Evolutionary conservation across 2,113 vertebrate genomes (phyloP).

Genomic region (Osmerus mordax): DNA sequence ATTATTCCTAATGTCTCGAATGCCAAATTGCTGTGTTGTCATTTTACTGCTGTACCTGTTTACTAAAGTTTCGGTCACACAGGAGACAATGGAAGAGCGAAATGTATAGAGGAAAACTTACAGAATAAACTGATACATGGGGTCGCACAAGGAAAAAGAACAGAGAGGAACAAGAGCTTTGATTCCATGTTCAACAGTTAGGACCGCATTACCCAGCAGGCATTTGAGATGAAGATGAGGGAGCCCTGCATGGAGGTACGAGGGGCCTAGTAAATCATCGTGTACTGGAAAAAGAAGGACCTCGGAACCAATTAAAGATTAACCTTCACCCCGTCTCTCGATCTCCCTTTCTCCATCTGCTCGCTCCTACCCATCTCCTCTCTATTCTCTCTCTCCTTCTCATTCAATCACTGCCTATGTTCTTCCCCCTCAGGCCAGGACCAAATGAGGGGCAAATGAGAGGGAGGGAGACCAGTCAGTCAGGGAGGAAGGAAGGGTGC

Average conservation of each 20-base stretch:
- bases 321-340: conserved; percentile 29
- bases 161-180: background rate
- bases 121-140: too few relatives aligned
- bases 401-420: conserved; percentile 48
- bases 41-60: too few relatives aligned
- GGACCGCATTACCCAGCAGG: conserved; percentile 29
- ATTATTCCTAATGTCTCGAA: too few relatives aligned
- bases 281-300: conserved; percentile 30
- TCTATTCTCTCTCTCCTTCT: conserved; percentile 40
- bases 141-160: background rate
- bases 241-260: conserved; percentile 21
- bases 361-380: too few relatives aligned
- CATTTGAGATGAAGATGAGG: conserved; percentile 13
- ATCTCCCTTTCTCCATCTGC: too few relatives aligned
- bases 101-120: too few relatives aligned
- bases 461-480: background rate
- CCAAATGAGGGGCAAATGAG: background rate
- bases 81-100: too few relatives aligned
- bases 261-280: conserved; percentile 48
- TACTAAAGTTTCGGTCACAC: too few relatives aligned
- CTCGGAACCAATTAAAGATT: conserved; percentile 70
- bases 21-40: too few relatives aligned
- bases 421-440: conserved; percentile 1
- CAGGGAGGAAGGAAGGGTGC: conserved; percentile 4
- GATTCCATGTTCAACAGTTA: background rate